Base-by-base conservation (phyloP, 2,797 vertebrate species). In the Crocidura indochinensis region DNA sequence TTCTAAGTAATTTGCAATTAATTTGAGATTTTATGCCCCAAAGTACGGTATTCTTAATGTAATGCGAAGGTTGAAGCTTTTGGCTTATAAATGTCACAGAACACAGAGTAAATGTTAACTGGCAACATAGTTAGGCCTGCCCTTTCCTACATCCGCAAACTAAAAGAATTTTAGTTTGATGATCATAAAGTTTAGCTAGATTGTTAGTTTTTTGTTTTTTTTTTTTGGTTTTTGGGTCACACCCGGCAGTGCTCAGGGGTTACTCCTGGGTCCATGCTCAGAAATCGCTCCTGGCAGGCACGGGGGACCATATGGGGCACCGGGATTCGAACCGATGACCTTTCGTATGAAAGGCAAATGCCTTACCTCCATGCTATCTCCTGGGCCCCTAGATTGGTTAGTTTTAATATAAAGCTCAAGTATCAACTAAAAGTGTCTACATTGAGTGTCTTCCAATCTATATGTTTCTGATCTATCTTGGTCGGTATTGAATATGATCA, bases 1-100 rank as follows among this genome's bases (percentile, higher is more conserved):
- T 49, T 77, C 75, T 67, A 82, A 94, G 92, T 95, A 94, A 95
- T 84, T 95, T 92, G 81, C 94, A 95, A 94, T 96, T 95, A 94
- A 92, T 94, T 92, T 90, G 77, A 90, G 62, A 95, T 95, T 93
- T 82, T 90, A 92, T 95, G 91, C 88, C 81, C 27, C 69, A 94
- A 95, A 87, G 56, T 88, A 85, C 71, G 91, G 78, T 94, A 67
- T 88, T 91, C 78, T 73, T 95, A 93, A 79, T 82, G 49, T 90
- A 87, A 94, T 76, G 65, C 0, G 73, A 92, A 93, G 84, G 92
- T 91, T 81, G 90, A 91, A 20, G 74, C 84, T 91, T 90, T 87
- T 82, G 3, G 0, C 88, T 65, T 90, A 78, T 71, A 95, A 92
- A 93, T 94, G 90, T 94, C 91, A 93, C 0, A 0, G 76, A 88